Evolutionary conservation across 2,797 vertebrate species (phyloP), one percentile per base, ranked within the genome.

Genomic region (Channallabes apus): DNA sequence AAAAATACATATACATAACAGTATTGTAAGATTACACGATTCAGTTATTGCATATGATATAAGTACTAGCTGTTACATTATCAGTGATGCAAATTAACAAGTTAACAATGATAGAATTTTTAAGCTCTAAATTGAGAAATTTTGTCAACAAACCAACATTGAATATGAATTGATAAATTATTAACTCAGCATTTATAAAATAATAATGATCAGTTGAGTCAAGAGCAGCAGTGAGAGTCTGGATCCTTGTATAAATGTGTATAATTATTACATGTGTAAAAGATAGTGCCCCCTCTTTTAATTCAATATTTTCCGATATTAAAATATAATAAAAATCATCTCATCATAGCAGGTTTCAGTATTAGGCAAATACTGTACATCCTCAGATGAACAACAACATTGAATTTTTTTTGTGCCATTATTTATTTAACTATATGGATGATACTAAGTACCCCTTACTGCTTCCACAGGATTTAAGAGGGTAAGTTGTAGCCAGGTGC

Each of bases 61-160:
- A 17, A 73, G 27, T 27, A 27, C 24, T 46, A 54, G 24, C 12
- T 27, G 41, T 73, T 73, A 27, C 17, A 54, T 73, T 3, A 27
- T 27, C 41, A 51, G 24, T 73, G 71, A 73, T 73, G 41, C 71
- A 51, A 27, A 54, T 73, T 72, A 22, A 71, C 35, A 71, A n/a
- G n/a, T 24, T 46, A 3, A 27, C 4, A 17, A 73, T 9, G 46
- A 54, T 54, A 14, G 8, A 15, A 51, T 51, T 51, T 73, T 51
- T 27, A 51, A 27, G n/a, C 15, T 4, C 6, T 51, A 73, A 71
- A 51, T n/a, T 73, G 11, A 9, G 41, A 73, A 46, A n/a, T 46
- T 73, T 27, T 15, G 22, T 51, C 41, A 73, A 73, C 41, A n/a
- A n/a, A 73, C 14, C 41, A 46, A 24, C 41, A 41, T 4, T 35